These are phyloP conservation scores for Dascillus cervinus DNA, from an alignment of 2,888 invertebrate species.

Conservation along the genomic window DNA sequence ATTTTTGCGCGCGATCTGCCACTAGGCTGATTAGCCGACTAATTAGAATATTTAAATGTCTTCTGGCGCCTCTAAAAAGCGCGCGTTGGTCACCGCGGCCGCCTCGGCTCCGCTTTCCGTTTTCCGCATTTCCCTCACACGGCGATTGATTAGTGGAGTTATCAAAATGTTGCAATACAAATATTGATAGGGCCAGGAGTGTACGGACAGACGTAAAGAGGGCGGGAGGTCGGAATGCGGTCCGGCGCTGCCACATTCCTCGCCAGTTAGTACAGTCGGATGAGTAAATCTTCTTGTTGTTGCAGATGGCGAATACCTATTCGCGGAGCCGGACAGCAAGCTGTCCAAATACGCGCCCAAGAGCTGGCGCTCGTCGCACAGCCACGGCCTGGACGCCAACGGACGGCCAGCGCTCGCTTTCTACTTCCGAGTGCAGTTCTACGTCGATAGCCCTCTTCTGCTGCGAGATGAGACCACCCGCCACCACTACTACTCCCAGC, in stretches of 20 bases:
- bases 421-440: constrained; percentile 88
- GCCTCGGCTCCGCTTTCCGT: background rate
- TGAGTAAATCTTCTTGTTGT: constrained; percentile 34
- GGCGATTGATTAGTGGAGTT: constrained; percentile 32
- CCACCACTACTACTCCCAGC: constrained; percentile 90
- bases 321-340: constrained; percentile 91
- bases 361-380: constrained; percentile 91
- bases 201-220: constrained; percentile 14
- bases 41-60: no score
- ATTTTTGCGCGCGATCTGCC: no score
- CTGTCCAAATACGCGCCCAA: constrained; percentile 94
- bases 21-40: no score
- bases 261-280: constrained; percentile 14
- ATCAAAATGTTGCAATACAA: constrained; percentile 24
- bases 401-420: constrained; percentile 83
- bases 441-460: constrained; percentile 85
- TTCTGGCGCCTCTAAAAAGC: background rate
- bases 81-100: background rate
- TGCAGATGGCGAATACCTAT: constrained; percentile 93
- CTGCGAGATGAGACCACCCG: constrained; percentile 86
- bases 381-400: constrained; percentile 83
- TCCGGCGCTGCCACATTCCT: constrained; percentile 40
- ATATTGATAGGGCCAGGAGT: constrained; percentile 15
- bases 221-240: constrained; percentile 34
- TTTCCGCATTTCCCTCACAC: constrained; percentile 27